Evolutionary conservation across 2,113 vertebrate genomes (phyloP).

Genomic region (Raja brachyura): DNA sequence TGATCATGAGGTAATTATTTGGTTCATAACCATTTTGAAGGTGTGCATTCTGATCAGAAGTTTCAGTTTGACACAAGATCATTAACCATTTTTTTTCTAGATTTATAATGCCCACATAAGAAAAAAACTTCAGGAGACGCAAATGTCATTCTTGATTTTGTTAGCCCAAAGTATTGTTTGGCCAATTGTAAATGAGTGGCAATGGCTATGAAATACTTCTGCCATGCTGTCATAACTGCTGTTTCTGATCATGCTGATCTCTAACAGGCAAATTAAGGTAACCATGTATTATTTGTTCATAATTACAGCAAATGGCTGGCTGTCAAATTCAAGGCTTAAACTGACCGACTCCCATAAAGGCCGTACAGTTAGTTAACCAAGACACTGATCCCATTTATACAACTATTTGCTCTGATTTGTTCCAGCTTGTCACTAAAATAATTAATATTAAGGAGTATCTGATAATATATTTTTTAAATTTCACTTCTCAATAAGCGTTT

Average conservation of each 20-base stretch:
- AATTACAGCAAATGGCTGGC: slow-evolving; percentile 31
- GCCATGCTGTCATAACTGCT: slow-evolving; percentile 25
- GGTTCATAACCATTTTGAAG: background rate
- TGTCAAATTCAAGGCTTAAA: slow-evolving; percentile 21
- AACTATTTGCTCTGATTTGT: background rate
- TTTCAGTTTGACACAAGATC: background rate
- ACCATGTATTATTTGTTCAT: slow-evolving; percentile 30
- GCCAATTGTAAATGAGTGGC: background rate
- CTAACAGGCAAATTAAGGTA: slow-evolving; percentile 35
- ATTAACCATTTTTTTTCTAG: background rate
- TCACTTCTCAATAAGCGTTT: background rate
- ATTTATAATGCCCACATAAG: background rate
- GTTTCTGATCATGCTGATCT: slow-evolving; percentile 22
- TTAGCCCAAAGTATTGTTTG: background rate
- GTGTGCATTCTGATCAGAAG: background rate
- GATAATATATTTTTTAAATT: background rate
- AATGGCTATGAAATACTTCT: slow-evolving; percentile 22
- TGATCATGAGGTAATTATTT: background rate
- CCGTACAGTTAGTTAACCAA: background rate
- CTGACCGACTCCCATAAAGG: background rate
- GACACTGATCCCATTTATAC: slow-evolving; percentile 12
- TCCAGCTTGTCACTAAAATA: background rate
- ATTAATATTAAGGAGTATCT: background rate
- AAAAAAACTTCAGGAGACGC: background rate
- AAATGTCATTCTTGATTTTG: background rate